Evolutionary conservation across 2,888 invertebrate species (phyloP).

Genomic region (Thecocarcelia acutangulata): DNA sequence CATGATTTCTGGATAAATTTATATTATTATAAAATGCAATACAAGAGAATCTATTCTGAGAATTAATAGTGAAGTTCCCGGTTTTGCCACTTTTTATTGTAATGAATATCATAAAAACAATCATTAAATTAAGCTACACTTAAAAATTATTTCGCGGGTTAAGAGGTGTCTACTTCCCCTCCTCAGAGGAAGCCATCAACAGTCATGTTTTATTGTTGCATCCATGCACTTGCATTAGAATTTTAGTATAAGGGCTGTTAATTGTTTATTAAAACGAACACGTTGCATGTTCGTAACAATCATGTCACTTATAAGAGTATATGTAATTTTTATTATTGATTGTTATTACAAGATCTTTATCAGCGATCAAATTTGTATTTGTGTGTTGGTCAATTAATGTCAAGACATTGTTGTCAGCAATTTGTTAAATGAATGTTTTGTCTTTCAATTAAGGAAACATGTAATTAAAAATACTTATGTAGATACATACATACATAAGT

Average conservation of each 20-base stretch:
- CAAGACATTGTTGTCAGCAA: neutral
- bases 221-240: neutral
- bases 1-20: no score
- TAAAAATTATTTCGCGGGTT: no score
- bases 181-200: no score
- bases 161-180: no score
- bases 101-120: no score
- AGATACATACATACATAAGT: no score
- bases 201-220: neutral
- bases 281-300: conserved; percentile 41
- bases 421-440: conserved; percentile 27
- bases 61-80: no score
- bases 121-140: no score
- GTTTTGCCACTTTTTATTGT: no score
- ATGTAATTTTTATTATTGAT: conserved; percentile 36
- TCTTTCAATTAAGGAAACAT: neutral
- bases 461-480: no score
- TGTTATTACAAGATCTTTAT: conserved; percentile 42
- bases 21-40: no score
- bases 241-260: conserved; percentile 48
- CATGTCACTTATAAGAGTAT: conserved; percentile 37
- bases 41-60: no score
- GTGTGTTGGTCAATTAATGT: conserved; percentile 20
- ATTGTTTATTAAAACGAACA: conserved; percentile 23
- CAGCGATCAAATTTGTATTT: conserved; percentile 24